Percentiles rank a stretch among this genome's conserved stretches.
These are phyloP conservation scores for Dinomys branickii DNA, from an alignment of 2,113 vertebrate genomes.

Conservation along the genomic window DNA sequence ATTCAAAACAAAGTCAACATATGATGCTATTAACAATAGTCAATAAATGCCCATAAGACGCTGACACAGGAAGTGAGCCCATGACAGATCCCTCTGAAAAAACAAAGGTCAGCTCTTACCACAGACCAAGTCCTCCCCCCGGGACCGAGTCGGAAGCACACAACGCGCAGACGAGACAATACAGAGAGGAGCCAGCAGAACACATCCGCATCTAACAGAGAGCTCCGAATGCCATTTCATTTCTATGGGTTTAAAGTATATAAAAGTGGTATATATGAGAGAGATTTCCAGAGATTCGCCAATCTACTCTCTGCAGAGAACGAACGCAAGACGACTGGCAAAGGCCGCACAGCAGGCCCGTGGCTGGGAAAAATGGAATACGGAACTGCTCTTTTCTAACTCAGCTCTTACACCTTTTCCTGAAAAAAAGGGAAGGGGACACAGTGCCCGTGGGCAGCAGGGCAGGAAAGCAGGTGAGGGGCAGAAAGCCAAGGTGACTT, in stretches of 20 bases:
- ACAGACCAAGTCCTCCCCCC: background rate
- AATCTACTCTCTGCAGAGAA: constrained; percentile 31
- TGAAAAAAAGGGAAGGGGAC: background rate
- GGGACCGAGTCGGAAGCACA: constrained; percentile 25
- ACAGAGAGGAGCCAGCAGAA: background rate
- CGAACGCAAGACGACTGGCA: background rate
- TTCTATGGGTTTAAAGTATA: background rate
- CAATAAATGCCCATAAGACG: background rate
- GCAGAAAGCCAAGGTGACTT: background rate
- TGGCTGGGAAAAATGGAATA: background rate
- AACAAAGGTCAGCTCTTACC: background rate
- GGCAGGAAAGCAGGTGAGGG: background rate
- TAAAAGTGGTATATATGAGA: background rate
- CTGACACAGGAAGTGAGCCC: background rate
- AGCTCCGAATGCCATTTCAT: background rate
- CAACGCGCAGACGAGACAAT: background rate
- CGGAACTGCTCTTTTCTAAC: background rate
- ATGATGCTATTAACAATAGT: background rate
- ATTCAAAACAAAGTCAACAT: constrained; percentile 24
- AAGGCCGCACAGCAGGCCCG: background rate
- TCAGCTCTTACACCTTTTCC: background rate
- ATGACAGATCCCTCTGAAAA: background rate
- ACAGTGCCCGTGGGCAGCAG: background rate
- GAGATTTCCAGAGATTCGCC: background rate
- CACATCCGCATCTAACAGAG: background rate